These are phyloP conservation scores for Apotomis turbidana DNA, from an alignment of 2,888 invertebrate genomes.

Conservation along the genomic window DNA sequence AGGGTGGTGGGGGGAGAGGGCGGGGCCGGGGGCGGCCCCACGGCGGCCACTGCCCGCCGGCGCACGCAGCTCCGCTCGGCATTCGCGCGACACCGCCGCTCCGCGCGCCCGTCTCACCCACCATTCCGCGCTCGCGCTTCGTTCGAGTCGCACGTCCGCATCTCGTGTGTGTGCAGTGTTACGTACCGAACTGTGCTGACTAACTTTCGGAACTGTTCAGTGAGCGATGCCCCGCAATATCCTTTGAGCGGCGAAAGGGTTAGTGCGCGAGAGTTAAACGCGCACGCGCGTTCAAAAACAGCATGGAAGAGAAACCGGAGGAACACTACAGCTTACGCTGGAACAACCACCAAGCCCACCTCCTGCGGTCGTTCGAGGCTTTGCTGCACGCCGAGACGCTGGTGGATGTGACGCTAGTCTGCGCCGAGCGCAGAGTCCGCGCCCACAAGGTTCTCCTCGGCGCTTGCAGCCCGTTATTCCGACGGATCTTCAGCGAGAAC, in stretches of 20 bases:
- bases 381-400: slow-evolving; percentile 93
- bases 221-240: slow-evolving; percentile 52
- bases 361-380: slow-evolving; percentile 94
- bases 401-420: slow-evolving; percentile 95
- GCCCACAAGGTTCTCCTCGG: slow-evolving; percentile 97
- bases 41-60: slow-evolving; percentile 56
- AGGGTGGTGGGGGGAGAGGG: slow-evolving; percentile 74
- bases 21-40: slow-evolving; percentile 62
- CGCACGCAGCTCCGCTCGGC: slow-evolving; percentile 64
- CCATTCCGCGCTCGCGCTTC: slow-evolving; percentile 69
- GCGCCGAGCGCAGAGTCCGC: slow-evolving; percentile 92
- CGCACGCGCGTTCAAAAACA: slow-evolving; percentile 30
- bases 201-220: slow-evolving; percentile 26
- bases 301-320: slow-evolving; percentile 83
- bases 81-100: slow-evolving; percentile 71
- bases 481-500: slow-evolving; percentile 94
- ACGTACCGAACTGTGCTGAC: slow-evolving; percentile 37
- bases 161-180: slow-evolving; percentile 48
- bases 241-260: slow-evolving; percentile 76
- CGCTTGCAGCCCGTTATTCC: slow-evolving; percentile 95
- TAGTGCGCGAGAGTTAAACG: slow-evolving; percentile 56
- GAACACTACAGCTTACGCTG: slow-evolving; percentile 96
- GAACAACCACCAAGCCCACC: slow-evolving; percentile 96
- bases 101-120: slow-evolving; percentile 60
- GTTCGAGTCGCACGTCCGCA: slow-evolving; percentile 69